Evolutionary conservation across 1,140 invertebrate species (phyloP).

Genomic region (Palaemon carinicauda): DNA sequence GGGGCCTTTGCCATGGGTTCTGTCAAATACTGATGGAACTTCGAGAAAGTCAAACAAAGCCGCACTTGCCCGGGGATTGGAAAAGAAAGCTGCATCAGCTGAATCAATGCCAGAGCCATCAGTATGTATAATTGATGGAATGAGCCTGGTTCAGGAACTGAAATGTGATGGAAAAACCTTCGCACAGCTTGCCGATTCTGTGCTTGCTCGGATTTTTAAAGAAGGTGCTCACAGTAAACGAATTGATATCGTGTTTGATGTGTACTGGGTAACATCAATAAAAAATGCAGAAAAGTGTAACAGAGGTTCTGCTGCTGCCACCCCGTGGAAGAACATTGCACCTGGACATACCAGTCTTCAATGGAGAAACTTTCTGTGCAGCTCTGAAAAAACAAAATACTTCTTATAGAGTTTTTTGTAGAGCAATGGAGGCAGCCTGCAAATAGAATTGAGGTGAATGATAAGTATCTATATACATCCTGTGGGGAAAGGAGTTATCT

Average conservation of each 20-base stretch:
- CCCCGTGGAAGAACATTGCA: not conserved
- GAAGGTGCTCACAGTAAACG: not conserved
- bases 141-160: too few species aligned
- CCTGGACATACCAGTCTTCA: not conserved
- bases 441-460: too few species aligned
- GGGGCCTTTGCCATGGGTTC: not conserved
- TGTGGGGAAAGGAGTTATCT: too few species aligned
- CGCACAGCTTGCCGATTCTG: not conserved
- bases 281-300: not conserved
- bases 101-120: too few species aligned
- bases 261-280: not conserved
- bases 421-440: too few species aligned
- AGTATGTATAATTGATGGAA: too few species aligned
- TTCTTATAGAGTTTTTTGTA: too few species aligned
- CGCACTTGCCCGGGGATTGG: not conserved
- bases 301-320: not conserved
- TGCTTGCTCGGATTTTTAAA: not conserved
- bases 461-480: too few species aligned
- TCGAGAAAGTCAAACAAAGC: not conserved
- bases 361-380: not conserved
- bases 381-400: not conserved
- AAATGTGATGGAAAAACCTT: not conserved
- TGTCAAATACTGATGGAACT: not conserved
- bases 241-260: constrained; percentile 14
- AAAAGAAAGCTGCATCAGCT: too few species aligned